Conservation (phyloP, 2,113 vertebrate genomes). For the Albula glossodonta region DNA sequence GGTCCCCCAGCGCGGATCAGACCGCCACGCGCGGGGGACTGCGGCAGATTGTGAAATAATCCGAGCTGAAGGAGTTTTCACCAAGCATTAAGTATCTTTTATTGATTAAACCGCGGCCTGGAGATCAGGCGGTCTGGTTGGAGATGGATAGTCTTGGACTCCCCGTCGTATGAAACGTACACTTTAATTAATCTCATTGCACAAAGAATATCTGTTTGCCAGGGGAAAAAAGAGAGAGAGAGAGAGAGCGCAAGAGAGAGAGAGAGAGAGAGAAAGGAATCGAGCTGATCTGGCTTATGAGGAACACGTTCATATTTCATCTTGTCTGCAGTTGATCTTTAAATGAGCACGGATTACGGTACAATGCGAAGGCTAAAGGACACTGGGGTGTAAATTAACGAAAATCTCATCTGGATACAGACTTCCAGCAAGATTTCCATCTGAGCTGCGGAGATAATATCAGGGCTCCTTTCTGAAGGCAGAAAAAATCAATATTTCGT, state of each 20-base stretch:
- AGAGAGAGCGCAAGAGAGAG: not conserved
- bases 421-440: slow-evolving; percentile 16
- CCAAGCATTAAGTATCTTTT: not conserved
- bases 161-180: not conserved
- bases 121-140: not conserved
- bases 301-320: slow-evolving; percentile 47
- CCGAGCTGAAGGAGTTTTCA: slow-evolving; percentile 19
- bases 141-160: slow-evolving; percentile 8
- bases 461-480: slow-evolving; percentile 47
- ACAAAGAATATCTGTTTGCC: not conserved
- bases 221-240: not conserved
- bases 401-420: slow-evolving; percentile 33
- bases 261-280: not conserved
- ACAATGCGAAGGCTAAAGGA: slow-evolving; percentile 51
- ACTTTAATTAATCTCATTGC: slow-evolving; percentile 21
- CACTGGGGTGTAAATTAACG: slow-evolving; percentile 28
- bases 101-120: slow-evolving; percentile 16
- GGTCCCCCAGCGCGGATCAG: not conserved
- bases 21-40: not conserved
- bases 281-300: slow-evolving; percentile 45
- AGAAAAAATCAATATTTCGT: slow-evolving; percentile 63
- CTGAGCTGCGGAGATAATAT: slow-evolving; percentile 53
- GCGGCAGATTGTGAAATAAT: slow-evolving; percentile 6
- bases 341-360: slow-evolving; percentile 53
- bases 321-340: slow-evolving; percentile 46